Evolutionary conservation across 2,888 invertebrate genomes (phyloP).

Genomic region (Stenolophus ochropezus): DNA sequence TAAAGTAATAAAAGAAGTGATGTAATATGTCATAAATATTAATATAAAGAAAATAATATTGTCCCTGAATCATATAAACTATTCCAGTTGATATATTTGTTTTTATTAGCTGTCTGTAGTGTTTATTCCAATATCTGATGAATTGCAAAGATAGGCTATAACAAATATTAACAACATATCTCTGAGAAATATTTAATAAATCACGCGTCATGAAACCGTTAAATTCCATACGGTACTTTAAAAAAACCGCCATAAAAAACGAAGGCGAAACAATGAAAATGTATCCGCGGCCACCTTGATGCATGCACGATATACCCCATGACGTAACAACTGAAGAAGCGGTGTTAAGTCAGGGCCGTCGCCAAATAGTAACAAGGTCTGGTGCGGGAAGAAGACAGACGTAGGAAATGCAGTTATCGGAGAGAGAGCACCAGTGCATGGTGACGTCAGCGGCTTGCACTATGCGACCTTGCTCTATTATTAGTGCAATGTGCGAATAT

Average conservation of each 20-base stretch:
- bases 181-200: background rate
- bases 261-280: constrained; percentile 46
- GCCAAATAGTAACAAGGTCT: constrained; percentile 68
- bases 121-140: background rate
- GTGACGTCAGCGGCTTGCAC: constrained; percentile 63
- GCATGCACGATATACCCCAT: constrained; percentile 28
- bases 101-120: background rate
- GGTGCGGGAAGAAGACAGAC: constrained; percentile 63
- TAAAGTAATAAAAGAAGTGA: background rate
- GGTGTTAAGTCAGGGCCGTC: constrained; percentile 40
- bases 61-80: background rate
- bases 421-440: constrained; percentile 64
- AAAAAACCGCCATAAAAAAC: background rate
- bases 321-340: constrained; percentile 49
- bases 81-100: background rate
- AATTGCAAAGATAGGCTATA: background rate
- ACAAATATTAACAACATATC: background rate
- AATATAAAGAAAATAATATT: constrained; percentile 1
- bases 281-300: background rate
- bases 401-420: constrained; percentile 66
- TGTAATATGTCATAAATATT: background rate
- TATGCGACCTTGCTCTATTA: constrained; percentile 71
- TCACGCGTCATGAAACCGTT: background rate
- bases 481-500: constrained; percentile 70
- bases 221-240: constrained; percentile 5